Conservation (phyloP, 2,888 invertebrate species). For the Pheosia gnoma region DNA sequence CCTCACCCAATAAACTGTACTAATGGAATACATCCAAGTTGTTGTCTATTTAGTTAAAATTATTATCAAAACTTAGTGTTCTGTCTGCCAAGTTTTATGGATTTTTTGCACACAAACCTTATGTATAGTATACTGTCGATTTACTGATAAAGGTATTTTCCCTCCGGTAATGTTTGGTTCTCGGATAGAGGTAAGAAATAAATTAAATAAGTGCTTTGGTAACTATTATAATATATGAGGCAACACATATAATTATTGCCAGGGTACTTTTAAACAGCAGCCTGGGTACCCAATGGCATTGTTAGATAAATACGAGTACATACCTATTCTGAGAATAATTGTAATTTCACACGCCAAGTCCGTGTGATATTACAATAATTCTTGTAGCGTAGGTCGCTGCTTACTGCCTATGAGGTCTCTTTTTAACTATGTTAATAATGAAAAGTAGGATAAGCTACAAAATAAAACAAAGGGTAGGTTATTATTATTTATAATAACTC, state of each 20-base stretch:
- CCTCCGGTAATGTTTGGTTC: constrained; percentile 7
- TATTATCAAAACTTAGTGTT: constrained; percentile 20
- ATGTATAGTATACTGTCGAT: constrained; percentile 20
- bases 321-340: too few species aligned
- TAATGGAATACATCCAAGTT: constrained; percentile 27
- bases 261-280: too few species aligned
- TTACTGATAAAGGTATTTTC: constrained; percentile 22
- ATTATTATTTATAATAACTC: background rate
- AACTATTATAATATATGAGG: too few species aligned
- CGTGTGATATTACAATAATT: too few species aligned
- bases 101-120: constrained; percentile 18
- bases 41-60: constrained; percentile 29
- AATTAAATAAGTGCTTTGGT: too few species aligned
- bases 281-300: too few species aligned
- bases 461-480: background rate
- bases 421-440: too few species aligned
- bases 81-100: constrained; percentile 14
- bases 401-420: too few species aligned
- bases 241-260: too few species aligned
- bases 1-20: constrained; percentile 14
- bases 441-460: background rate
- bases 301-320: too few species aligned
- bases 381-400: too few species aligned
- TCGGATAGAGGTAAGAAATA: background rate
- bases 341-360: too few species aligned